Evolutionary conservation across 2,888 invertebrate genomes (phyloP), one percentile per base, ranked within the genome.

Genomic region (Euproctis similis): DNA sequence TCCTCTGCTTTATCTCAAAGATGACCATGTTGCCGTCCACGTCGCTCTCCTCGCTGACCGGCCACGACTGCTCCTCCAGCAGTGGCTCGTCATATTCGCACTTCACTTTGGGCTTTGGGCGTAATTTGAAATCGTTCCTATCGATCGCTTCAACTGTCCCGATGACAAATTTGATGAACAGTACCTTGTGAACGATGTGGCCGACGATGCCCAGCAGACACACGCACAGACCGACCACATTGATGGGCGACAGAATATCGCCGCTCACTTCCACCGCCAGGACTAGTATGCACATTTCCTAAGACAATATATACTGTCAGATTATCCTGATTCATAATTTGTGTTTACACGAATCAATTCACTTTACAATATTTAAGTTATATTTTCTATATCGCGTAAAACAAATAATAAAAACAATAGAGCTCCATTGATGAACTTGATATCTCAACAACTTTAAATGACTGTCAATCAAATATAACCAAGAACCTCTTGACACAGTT

Each of bases 211-310:
- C 98, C 24, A 91, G 85, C 39, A 99, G 82, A 62, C 98, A 98
- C 30, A 97, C 82, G 5, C 92, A 73, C 36, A 99, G 81, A 0
- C 99, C 99, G 4, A 93, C 73, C 12, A 91, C 88, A 80, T 98
- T 99, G 29, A 97, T 77, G 2, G 86, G 61, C 34, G 91, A 93
- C 61, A 98, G 87, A 57, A 89, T 87, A 65, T 98, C 98, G 5
- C 95, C 94, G 56, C 94, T 94, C 52, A 92, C 89, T 58, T 91
- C 87, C 28, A 96, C 93, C 1, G 98, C 98, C 49, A 98, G 77
- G 24, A 92, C 89, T 50, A 99, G 84, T 39, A 96, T 96, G 61
- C 93, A 92, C 61, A 98, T 91, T 87, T 99, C 98, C 96, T 97
- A 76, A 8, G 86, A 86, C 12, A 11, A 19, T 22, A 9, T n/a